Evolutionary conservation across 2,113 vertebrate species (phyloP), one percentile per base, ranked within the genome.

Genomic region (Oryzias woworae): DNA sequence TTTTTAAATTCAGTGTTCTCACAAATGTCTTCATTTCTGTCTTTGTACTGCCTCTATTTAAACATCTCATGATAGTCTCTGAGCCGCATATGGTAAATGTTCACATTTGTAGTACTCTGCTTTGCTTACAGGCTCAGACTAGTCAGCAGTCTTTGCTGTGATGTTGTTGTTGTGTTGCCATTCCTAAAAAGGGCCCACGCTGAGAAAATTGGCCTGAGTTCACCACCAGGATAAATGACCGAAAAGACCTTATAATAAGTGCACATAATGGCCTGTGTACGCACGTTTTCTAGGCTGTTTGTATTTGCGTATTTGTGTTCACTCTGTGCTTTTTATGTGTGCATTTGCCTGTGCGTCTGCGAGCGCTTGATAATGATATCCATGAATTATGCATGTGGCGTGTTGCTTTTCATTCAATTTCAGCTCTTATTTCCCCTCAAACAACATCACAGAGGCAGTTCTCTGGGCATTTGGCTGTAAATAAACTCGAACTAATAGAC

Each of bases 361-460:
- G 71, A 75, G 76, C 42, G 22, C 80, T 87, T 85, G 87, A 89
- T 88, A 87, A 89, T 89, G 85, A 89, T 84, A 88, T 23, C 73
- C 51, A 88, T 90, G 87, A 87, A 89, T 90, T 79, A 89, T 90
- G 85, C 82, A 90, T 90, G 82, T 17, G 44, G 22, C 66, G 80
- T 69, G 65, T 85, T 86, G 82, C 81, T 90, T 88, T 90, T 87
- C 89, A 89, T 89, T 90, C 87, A 88, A 85, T 89, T 87, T 85
- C 76, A 65, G 66, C 73, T 82, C 82, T 82, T 87, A 78, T 86
- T 82, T 71, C 42, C 66, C 74, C 81, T 80, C 66, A 84, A 87
- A 85, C 84, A 87, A 85, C 87, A 88, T 88, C 82, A 83, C 80
- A 84, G 78, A 87, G 81, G 78, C 74, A 44, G 78, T 70, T 89